Base-by-base conservation (phyloP, 2,888 invertebrate species). In the Conistra vaccinii region DNA sequence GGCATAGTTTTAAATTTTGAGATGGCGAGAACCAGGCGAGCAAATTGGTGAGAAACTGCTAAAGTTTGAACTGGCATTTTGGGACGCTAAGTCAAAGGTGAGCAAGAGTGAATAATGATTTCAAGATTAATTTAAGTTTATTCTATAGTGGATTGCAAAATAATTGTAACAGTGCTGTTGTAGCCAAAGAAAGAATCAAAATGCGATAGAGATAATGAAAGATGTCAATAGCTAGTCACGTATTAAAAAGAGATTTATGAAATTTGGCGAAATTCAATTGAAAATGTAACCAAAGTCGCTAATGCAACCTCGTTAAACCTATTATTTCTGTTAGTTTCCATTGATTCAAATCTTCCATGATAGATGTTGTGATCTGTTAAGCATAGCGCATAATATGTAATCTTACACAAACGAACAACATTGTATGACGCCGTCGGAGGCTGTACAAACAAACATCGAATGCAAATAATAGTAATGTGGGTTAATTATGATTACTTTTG, bases 401-500 rank as follows among this genome's bases (percentile, higher is more conserved):
- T 68, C 79, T 67, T n/a, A 73, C 7, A 39, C 53, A 58, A 70
- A 81, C 75, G 75, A 83, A 83, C 83, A 83, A 79, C 70, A 68
- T 7, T 66, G 42, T 55, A 39, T 53, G 57, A 51, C 63, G 67
- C 53, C 51, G 67, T 39, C 51, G 63, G 67, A 74, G 79, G 70
- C 75, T 61, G 26, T 53, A n/a, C 45, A 77, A 81, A n/a, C 45
- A 77, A 81, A 83, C 60, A 79, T 65, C 57, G 60, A 51, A 48
- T 68, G 57, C 35, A 70, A 65, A 61, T 73, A 35, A 73, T 68
- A 48, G n/a, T 20, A 69, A 83, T 76, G 65, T 83, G 68, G 77
- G 77, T 80, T 84, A 83, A 62, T 80, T 76, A 60, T 68, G 32
- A n/a, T 83, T 83, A 53, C 69, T 58, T 76, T 68, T 69, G 69